phyloP scores from a whole-genome alignment of 1,140 invertebrate genomes.

The Maconellicoccus hirsutus region DNA sequence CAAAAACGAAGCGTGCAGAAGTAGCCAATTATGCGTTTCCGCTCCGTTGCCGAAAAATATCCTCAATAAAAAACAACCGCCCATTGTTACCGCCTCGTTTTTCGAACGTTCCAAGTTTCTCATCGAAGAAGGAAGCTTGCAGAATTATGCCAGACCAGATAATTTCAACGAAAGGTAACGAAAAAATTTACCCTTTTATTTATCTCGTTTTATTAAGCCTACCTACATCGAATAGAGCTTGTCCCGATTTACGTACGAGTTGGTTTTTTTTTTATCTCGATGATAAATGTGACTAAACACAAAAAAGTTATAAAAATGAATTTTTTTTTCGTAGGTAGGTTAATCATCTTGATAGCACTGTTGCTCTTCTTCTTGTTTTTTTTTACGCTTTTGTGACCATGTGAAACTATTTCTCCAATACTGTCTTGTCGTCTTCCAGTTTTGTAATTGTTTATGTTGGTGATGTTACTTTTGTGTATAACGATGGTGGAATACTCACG shows the following conservation, averaged over 20 bases:
- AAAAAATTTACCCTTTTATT: conserved; percentile 29
- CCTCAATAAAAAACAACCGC: conserved; percentile 82
- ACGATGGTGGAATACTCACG: too few species aligned
- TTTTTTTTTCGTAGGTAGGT: conserved; percentile 7
- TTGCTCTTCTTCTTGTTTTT: conserved; percentile 19
- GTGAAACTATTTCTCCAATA: conserved; percentile 13
- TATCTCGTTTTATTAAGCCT: neutral
- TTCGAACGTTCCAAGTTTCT: conserved; percentile 97
- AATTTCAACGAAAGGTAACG: conserved; percentile 93
- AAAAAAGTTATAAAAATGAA: neutral
- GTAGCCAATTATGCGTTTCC: conserved; percentile 76
- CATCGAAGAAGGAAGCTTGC: conserved; percentile 92
- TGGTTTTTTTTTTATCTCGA: neutral
- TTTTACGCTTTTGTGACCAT: conserved; percentile 20
- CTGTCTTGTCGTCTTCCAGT: conserved; percentile 14
- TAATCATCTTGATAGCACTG: conserved; percentile 21
- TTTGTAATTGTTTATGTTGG: conserved; percentile 12
- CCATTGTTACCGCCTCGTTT: conserved; percentile 91
- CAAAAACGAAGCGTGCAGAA: conserved; percentile 61
- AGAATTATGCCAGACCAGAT: conserved; percentile 87
- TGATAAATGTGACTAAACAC: neutral
- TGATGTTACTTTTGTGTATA: neutral
- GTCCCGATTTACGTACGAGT: neutral
- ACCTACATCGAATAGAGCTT: conserved; percentile 4
- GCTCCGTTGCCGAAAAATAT: conserved; percentile 90